Percentiles rank a stretch among this genome's conserved stretches.
These are phyloP conservation scores for Rhinoderma darwinii DNA, from an alignment of 2,113 vertebrate species.

Conservation along the genomic window DNA sequence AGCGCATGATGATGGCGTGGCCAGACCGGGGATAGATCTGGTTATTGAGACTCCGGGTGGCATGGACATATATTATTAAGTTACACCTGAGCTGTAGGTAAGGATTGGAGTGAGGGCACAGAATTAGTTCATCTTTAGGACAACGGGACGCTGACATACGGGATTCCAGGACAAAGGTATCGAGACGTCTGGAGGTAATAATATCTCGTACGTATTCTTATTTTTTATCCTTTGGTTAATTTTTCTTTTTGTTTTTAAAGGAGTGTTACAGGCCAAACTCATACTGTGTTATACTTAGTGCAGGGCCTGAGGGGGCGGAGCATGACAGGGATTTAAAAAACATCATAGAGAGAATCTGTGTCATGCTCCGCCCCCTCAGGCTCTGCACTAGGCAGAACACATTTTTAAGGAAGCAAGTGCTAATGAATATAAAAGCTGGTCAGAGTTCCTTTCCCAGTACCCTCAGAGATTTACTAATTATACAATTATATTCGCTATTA, in stretches of 20 bases:
- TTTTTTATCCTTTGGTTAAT: not conserved
- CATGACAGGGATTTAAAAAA: no score
- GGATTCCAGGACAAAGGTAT: not conserved
- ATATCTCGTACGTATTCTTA: not conserved
- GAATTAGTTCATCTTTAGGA: not conserved
- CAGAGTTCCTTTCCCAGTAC: not conserved
- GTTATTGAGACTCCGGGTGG: not conserved
- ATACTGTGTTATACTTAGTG: no score
- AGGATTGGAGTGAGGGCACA: not conserved
- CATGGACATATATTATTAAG: not conserved
- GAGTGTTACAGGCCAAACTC: no score
- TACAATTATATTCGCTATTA: no score
- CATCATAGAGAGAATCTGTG: not conserved
- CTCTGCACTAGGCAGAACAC: not conserved
- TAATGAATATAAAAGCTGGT: not conserved
- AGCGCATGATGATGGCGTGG: not conserved
- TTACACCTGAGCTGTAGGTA: not conserved
- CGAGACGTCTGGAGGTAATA: not conserved
- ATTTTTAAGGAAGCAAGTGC: not conserved
- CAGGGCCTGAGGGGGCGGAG: no score
- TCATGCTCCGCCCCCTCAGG: not conserved
- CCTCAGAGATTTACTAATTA: not conserved
- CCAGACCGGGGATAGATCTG: not conserved
- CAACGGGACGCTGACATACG: not conserved
- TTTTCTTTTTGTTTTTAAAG: not conserved